Evolutionary conservation across 2,797 vertebrate species (phyloP).

Genomic region (Mus spretus): DNA sequence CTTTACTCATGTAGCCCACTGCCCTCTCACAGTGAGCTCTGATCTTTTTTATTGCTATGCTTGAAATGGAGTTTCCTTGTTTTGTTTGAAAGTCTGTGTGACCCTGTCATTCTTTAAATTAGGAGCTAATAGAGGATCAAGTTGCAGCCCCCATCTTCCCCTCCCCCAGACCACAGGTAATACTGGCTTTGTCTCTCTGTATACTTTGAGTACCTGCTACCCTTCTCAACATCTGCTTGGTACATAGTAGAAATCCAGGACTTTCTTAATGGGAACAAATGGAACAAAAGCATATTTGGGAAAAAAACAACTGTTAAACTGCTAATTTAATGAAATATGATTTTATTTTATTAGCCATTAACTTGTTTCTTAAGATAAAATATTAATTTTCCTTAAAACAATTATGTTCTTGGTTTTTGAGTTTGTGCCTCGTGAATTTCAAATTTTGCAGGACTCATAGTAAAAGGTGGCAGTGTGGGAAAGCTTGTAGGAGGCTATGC

Average conservation of each 20-base stretch:
- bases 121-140: not conserved
- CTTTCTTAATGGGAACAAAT: not conserved
- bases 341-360: not conserved
- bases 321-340: not conserved
- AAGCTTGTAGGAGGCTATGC: not conserved
- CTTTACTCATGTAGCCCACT: not conserved
- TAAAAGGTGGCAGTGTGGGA: not conserved
- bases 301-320: not conserved
- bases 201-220: no score
- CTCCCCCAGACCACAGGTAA: not conserved
- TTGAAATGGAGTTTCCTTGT: not conserved
- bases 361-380: slow-evolving; percentile 34
- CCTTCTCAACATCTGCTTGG: not conserved
- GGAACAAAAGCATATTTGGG: not conserved
- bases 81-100: not conserved
- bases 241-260: not conserved
- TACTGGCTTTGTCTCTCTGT: not conserved
- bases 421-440: not conserved
- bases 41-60: not conserved
- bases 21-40: not conserved
- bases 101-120: not conserved
- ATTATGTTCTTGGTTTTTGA: not conserved
- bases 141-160: not conserved
- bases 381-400: not conserved
- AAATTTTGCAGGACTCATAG: not conserved